These are phyloP conservation scores for Clarias fuscus DNA, from an alignment of 2,797 vertebrate species.

Conservation along the genomic window DNA sequence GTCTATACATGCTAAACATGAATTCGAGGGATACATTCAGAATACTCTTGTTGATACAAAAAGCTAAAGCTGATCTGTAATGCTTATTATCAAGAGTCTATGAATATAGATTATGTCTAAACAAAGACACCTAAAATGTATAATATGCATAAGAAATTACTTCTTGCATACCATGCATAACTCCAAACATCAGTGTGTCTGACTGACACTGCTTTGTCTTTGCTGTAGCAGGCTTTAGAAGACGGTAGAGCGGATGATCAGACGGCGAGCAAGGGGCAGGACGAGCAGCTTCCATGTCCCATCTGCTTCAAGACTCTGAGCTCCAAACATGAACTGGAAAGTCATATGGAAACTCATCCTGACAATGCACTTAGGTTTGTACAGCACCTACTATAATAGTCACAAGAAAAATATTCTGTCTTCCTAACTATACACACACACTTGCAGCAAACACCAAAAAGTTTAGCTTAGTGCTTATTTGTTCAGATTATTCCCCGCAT, in stretches of 20 bases:
- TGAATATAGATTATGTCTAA: too few relatives aligned
- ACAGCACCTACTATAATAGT: neutral
- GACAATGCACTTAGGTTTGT: slow-evolving; percentile 88
- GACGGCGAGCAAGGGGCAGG: slow-evolving; percentile 69
- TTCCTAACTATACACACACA: too few relatives aligned
- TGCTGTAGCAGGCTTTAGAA: slow-evolving; percentile 77
- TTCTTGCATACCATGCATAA: neutral
- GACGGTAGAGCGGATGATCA: slow-evolving; percentile 71
- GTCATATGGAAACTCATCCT: slow-evolving; percentile 92
- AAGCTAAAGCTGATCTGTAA: neutral
- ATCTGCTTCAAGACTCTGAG: slow-evolving; percentile 90
- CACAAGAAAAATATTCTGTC: neutral
- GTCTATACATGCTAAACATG: neutral
- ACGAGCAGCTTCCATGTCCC: slow-evolving; percentile 85
- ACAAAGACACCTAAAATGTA: neutral
- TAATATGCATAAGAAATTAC: neutral
- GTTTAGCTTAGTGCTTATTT: neutral
- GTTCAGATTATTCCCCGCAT: neutral
- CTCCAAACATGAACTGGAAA: slow-evolving; percentile 88
- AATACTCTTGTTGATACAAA: neutral
- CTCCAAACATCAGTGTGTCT: neutral
- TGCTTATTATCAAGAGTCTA: neutral
- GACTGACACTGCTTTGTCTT: slow-evolving; percentile 11
- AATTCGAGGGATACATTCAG: neutral
- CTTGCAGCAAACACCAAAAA: neutral